Evolutionary conservation across 2,113 vertebrate genomes (phyloP).

Genomic region (Neofelis nebulosa): DNA sequence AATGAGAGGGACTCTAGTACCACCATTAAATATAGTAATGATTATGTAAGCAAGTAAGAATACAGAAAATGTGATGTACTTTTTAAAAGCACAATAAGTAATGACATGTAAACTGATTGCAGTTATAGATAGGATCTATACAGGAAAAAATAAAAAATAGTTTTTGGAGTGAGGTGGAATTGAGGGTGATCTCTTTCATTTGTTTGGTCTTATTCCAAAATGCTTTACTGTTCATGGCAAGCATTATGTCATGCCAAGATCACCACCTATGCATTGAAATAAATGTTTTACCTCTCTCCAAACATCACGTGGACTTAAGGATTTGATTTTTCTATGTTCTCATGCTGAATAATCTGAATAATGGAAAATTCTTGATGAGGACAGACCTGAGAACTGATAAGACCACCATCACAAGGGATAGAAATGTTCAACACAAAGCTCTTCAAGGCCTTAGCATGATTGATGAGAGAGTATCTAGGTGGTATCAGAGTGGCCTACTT

Average conservation of each 20-base stretch:
- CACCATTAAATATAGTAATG: neutral
- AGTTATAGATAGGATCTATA: neutral
- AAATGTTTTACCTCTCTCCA: neutral
- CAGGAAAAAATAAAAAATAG: neutral
- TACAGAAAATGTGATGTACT: neutral
- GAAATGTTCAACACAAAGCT: neutral
- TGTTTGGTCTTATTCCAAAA: neutral
- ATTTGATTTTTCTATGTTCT: neutral
- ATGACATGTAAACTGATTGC: neutral
- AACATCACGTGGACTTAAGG: neutral
- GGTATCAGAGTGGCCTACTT: neutral
- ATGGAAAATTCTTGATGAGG: neutral
- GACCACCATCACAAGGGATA: neutral
- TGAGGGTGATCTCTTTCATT: neutral
- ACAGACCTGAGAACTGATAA: neutral
- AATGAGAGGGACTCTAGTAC: neutral
- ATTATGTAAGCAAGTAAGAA: neutral
- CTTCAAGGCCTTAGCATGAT: neutral
- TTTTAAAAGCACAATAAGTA: neutral
- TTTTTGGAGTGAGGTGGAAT: neutral
- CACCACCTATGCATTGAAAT: neutral
- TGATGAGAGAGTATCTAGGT: neutral
- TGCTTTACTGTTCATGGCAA: conserved; percentile 5
- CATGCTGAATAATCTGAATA: neutral
- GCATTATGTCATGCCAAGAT: neutral